Percentiles rank a stretch among this genome's conserved stretches.
These are phyloP conservation scores for Patella vulgata DNA, from an alignment of 1,140 invertebrate genomes.

Conservation along the genomic window DNA sequence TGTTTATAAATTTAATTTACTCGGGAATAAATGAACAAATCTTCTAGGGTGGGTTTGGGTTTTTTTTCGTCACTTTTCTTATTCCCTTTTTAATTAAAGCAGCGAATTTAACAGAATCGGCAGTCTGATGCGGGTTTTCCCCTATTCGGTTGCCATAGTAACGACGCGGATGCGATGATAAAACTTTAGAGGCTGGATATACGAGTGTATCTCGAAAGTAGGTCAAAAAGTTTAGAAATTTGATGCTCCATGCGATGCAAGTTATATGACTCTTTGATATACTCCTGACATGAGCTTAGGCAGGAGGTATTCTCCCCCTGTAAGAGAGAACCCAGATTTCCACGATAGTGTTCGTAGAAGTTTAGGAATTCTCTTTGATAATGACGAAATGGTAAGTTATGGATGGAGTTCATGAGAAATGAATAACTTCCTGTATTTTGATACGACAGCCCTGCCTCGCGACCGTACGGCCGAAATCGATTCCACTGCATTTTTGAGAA, in stretches of 20 bases:
- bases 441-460: neutral
- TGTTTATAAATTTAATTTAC: too few relatives aligned
- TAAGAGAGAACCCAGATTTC: conserved; percentile 6
- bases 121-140: too few relatives aligned
- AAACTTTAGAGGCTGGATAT: too few relatives aligned
- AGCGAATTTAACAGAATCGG: too few relatives aligned
- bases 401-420: too few relatives aligned
- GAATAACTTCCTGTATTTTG: too few relatives aligned
- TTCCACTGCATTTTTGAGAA: neutral
- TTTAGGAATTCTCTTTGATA: conserved; percentile 13
- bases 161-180: too few relatives aligned
- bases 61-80: too few relatives aligned
- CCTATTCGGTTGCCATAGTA: too few relatives aligned
- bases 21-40: too few relatives aligned
- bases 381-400: neutral
- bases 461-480: neutral
- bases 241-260: neutral
- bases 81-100: too few relatives aligned
- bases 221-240: neutral
- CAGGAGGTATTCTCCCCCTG: conserved; percentile 18
- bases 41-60: too few relatives aligned
- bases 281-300: conserved; percentile 11
- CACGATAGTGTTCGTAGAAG: conserved; percentile 8
- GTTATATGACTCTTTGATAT: neutral
- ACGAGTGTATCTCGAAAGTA: conserved; percentile 3